These are phyloP conservation scores for Apamea monoglypha DNA, from an alignment of 2,888 invertebrate species.

Conservation along the genomic window DNA sequence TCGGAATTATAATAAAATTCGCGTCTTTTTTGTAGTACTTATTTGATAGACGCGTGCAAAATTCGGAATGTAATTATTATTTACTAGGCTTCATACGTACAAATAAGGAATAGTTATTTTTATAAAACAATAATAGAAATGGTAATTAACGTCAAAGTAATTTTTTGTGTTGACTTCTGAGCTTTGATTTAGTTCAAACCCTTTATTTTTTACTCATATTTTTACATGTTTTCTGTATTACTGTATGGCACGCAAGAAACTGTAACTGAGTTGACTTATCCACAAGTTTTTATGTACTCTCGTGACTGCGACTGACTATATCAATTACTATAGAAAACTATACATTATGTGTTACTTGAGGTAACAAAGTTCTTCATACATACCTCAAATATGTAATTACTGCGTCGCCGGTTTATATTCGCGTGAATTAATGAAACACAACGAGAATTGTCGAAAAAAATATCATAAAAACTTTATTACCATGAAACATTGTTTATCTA, in stretches of 20 bases:
- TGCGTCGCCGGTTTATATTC: constrained; percentile 71
- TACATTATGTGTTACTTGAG: constrained; percentile 30
- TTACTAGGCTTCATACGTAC: no score
- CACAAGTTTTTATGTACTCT: constrained; percentile 36
- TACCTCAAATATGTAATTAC: constrained; percentile 66
- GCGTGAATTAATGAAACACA: constrained; percentile 70
- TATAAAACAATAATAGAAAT: constrained; percentile 17
- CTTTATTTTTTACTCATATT: constrained; percentile 25
- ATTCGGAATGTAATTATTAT: background rate
- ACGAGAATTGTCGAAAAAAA: constrained; percentile 71
- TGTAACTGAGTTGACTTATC: constrained; percentile 31
- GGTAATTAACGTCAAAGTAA: background rate
- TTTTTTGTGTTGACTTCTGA: constrained; percentile 33
- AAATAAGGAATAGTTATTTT: background rate
- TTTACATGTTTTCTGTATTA: constrained; percentile 35
- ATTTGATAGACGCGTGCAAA: background rate
- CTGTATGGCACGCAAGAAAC: constrained; percentile 42
- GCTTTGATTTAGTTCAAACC: constrained; percentile 19
- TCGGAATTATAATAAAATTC: constrained; percentile 19
- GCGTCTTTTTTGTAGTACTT: background rate
- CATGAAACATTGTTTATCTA: constrained; percentile 78
- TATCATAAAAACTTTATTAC: constrained; percentile 70
- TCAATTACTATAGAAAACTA: constrained; percentile 54
- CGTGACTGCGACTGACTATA: constrained; percentile 47
- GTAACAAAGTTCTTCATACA: constrained; percentile 44